Percentiles rank a stretch among this genome's conserved stretches.
phyloP scores from a whole-genome alignment of 2,888 invertebrate genomes.

The Drosophila phalerata region DNA sequence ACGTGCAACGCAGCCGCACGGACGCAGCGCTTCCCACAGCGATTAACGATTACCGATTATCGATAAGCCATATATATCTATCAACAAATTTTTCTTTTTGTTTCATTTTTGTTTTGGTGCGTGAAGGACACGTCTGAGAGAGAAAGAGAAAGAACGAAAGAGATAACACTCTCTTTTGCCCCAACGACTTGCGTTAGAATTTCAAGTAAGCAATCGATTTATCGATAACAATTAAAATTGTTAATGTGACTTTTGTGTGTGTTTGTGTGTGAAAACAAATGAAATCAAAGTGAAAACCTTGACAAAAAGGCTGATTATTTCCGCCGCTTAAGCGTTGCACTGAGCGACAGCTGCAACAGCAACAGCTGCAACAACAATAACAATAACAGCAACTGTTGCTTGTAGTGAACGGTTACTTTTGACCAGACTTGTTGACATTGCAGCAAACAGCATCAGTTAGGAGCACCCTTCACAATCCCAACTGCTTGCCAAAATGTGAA shows the following conservation, averaged over 20 bases:
- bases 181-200: slow-evolving; percentile 42
- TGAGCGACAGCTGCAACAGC: slow-evolving; percentile 30
- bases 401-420: slow-evolving; percentile 2
- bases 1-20: slow-evolving; percentile 78
- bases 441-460: slow-evolving; percentile 10
- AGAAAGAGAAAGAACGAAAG: neutral
- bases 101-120: slow-evolving; percentile 31
- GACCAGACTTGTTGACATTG: slow-evolving; percentile 41
- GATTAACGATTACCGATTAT: slow-evolving; percentile 30
- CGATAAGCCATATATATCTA: slow-evolving; percentile 21
- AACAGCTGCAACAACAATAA: neutral
- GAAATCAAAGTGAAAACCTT: slow-evolving; percentile 46
- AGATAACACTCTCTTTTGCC: neutral
- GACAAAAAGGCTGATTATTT: slow-evolving; percentile 35
- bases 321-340: slow-evolving; percentile 20
- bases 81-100: slow-evolving; percentile 9
- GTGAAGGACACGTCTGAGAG: slow-evolving; percentile 40
- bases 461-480: slow-evolving; percentile 47
- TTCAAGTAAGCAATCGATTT: slow-evolving; percentile 60
- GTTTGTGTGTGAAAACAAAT: slow-evolving; percentile 40
- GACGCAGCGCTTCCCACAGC: slow-evolving; percentile 63
- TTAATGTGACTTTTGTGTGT: neutral
- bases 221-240: slow-evolving; percentile 4
- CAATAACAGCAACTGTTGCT: slow-evolving; percentile 16
- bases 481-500: slow-evolving; percentile 35